These are phyloP conservation scores for Drosophila grimshawi DNA, from an alignment of 1,140 invertebrate species.

Conservation along the genomic window DNA sequence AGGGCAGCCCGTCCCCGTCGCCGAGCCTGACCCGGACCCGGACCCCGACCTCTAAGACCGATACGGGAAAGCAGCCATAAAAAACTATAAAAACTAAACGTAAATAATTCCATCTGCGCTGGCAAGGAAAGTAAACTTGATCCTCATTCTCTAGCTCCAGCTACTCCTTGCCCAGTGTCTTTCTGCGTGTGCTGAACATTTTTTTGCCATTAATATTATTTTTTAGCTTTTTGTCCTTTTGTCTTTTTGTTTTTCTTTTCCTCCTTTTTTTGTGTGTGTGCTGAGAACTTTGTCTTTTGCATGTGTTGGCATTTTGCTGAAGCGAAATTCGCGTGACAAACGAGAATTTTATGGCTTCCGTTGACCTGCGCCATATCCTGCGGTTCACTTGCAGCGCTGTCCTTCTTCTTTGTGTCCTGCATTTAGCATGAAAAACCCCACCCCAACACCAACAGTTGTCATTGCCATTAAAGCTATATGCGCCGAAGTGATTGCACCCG, in stretches of 20 bases:
- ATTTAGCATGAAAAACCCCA: conserved; percentile 29
- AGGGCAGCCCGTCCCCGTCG: neutral
- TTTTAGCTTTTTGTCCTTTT: conserved; percentile 52
- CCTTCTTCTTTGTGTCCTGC: conserved; percentile 40
- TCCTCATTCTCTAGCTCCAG: conserved; percentile 20
- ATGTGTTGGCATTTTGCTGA: conserved; percentile 79
- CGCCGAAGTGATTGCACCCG: conserved; percentile 75
- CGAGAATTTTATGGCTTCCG: conserved; percentile 84
- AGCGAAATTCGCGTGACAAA: conserved; percentile 83
- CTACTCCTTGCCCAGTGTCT: conserved; percentile 29
- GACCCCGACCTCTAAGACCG: neutral
- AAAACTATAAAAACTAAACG: conserved; percentile 82
- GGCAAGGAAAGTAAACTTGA: conserved; percentile 56
- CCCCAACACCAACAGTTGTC: conserved; percentile 66
- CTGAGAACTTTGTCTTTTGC: conserved; percentile 79
- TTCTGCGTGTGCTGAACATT: conserved; percentile 50
- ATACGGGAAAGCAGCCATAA: conserved; percentile 49
- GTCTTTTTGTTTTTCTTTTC: conserved; percentile 24
- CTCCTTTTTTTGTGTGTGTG: conserved; percentile 34
- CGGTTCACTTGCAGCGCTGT: conserved; percentile 66
- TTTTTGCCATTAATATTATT: conserved; percentile 81
- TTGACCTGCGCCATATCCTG: conserved; percentile 84
- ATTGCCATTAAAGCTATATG: conserved; percentile 81
- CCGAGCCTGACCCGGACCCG: neutral
- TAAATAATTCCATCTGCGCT: conserved; percentile 77